Percentiles rank a stretch among this genome's conserved stretches.
These are phyloP conservation scores for Bubo bubo DNA, from an alignment of 2,113 vertebrate genomes.

Conservation along the genomic window DNA sequence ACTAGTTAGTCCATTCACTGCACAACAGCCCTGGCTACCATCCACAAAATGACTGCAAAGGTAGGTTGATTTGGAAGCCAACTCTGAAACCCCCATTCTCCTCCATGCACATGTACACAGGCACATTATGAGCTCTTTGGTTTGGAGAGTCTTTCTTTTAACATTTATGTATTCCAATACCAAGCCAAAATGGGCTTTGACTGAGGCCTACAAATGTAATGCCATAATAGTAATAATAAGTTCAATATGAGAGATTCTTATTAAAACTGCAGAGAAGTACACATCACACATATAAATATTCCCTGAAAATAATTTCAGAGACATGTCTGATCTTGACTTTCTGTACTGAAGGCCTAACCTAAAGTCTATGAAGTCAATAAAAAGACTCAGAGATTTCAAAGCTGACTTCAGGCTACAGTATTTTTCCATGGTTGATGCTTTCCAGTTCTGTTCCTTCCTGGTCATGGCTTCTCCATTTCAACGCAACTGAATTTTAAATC, in stretches of 20 bases:
- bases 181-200: background rate
- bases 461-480: background rate
- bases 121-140: background rate
- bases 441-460: background rate
- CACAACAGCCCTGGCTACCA: background rate
- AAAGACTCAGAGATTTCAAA: background rate
- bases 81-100: background rate
- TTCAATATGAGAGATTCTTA: background rate
- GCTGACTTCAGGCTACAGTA: background rate
- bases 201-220: background rate
- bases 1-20: background rate
- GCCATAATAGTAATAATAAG: background rate
- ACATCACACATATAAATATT: background rate
- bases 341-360: background rate
- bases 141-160: background rate
- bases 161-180: background rate
- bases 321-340: background rate
- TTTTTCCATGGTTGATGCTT: slow-evolving; percentile 4
- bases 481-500: background rate
- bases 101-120: rapidly evolving
- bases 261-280: background rate
- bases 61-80: background rate
- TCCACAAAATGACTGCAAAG: background rate
- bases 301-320: background rate
- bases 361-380: background rate